phyloP scores from a whole-genome alignment of 1,140 invertebrate species.

The Amyelois transitella region DNA sequence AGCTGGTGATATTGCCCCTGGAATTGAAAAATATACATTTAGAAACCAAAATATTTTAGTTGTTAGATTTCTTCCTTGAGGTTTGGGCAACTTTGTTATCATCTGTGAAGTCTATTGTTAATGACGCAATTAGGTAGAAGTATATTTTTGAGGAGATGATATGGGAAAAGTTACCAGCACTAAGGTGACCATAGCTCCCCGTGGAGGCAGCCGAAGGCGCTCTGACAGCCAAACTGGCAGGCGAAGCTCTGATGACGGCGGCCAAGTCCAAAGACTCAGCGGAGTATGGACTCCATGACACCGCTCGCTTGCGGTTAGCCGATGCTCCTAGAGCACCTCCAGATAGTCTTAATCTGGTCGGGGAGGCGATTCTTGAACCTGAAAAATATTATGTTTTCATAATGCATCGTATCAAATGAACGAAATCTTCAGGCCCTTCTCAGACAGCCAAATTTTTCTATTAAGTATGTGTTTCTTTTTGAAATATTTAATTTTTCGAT shows the following conservation, averaged over 20 bases:
- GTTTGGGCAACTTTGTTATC: no score
- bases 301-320: slow-evolving; percentile 89
- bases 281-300: slow-evolving; percentile 95
- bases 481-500: no score
- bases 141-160: no score
- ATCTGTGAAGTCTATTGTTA: no score
- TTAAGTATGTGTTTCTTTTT: no score
- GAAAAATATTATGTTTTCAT: slow-evolving; percentile 37
- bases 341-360: slow-evolving; percentile 74
- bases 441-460: no score
- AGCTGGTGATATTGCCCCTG: slow-evolving; percentile 71
- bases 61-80: no score
- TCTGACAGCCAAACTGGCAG: slow-evolving; percentile 93
- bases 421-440: no score
- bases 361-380: slow-evolving; percentile 83
- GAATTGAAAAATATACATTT: no score
- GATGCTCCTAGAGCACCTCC: slow-evolving; percentile 76
- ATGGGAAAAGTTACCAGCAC: slow-evolving; percentile 83
- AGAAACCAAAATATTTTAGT: no score
- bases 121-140: no score
- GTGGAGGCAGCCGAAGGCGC: slow-evolving; percentile 91
- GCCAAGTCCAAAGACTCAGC: slow-evolving; percentile 96
- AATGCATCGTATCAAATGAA: no score
- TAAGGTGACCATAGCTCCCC: slow-evolving; percentile 95
- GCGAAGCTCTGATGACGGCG: slow-evolving; percentile 95